A percentile compares a stretch with the other conserved stretches of the same genome.
phyloP scores from a whole-genome alignment of 2,888 invertebrate species.

The Microplitis manilae region DNA sequence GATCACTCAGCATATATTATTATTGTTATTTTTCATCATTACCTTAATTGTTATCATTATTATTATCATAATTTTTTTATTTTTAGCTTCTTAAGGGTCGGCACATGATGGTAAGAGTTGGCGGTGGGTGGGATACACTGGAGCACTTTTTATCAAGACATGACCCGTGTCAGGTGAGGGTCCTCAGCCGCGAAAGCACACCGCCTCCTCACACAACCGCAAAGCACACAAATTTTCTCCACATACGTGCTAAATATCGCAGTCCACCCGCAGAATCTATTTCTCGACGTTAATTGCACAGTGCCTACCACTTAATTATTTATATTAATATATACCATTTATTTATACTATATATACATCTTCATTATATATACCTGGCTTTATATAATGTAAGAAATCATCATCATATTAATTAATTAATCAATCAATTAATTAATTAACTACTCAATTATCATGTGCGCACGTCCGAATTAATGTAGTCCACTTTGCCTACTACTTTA shows the following conservation, averaged over 20 bases:
- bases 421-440: not conserved
- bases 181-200: conserved; percentile 71
- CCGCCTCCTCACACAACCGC: conserved; percentile 65
- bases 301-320: conserved; percentile 50
- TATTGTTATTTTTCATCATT: conserved; percentile 14
- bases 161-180: conserved; percentile 85
- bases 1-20: not conserved
- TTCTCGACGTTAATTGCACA: conserved; percentile 65
- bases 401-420: conserved; percentile 3
- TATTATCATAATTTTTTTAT: conserved; percentile 43
- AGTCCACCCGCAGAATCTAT: conserved; percentile 79
- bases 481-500: conserved; percentile 47
- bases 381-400: conserved; percentile 16
- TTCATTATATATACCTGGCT: not conserved
- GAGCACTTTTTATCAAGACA: conserved; percentile 92
- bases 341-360: not conserved
- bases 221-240: conserved; percentile 74
- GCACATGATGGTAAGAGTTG: conserved; percentile 97
- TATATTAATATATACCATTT: too few relatives aligned
- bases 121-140: conserved; percentile 94
- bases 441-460: not conserved
- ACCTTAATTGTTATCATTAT: conserved; percentile 32
- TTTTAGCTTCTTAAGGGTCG: conserved; percentile 87
- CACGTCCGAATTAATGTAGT: conserved; percentile 49
- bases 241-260: conserved; percentile 82